These are phyloP conservation scores for Mergus octosetaceus DNA, from an alignment of 2,797 vertebrate species.

Conservation along the genomic window DNA sequence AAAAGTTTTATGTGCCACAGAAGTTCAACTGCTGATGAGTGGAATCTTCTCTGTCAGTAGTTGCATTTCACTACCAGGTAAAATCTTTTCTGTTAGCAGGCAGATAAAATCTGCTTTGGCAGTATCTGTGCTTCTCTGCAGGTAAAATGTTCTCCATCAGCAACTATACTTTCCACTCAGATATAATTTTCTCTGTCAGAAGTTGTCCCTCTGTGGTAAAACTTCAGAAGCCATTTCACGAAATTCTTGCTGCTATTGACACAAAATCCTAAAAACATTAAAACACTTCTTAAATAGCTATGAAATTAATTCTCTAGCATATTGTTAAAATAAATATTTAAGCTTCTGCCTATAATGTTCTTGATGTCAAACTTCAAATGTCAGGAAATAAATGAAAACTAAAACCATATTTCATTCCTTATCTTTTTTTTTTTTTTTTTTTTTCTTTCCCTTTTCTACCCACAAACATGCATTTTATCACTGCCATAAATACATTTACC, in stretches of 20 bases:
- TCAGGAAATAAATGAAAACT: neutral
- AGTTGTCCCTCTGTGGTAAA: conserved; percentile 27
- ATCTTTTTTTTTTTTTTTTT: neutral
- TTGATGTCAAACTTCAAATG: neutral
- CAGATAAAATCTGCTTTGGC: conserved; percentile 46
- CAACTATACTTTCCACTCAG: conserved; percentile 2
- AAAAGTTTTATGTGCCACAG: conserved; percentile 20
- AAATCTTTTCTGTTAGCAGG: conserved; percentile 26
- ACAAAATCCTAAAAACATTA: neutral
- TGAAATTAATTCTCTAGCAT: neutral
- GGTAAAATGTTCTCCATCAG: conserved; percentile 44
- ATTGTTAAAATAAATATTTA: neutral
- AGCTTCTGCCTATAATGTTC: neutral
- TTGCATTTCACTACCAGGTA: conserved; percentile 36
- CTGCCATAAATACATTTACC: neutral
- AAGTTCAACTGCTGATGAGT: conserved; percentile 16
- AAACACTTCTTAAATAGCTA: neutral
- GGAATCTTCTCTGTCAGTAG: conserved; percentile 33
- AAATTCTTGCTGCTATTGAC: neutral
- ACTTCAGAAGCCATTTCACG: conserved; percentile 11
- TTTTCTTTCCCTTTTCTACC: no score
- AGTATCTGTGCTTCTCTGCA: neutral
- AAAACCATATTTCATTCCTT: neutral
- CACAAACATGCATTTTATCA: neutral
- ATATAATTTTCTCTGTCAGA: conserved; percentile 17